Evolutionary conservation across 2,113 vertebrate genomes (phyloP), one percentile per base, ranked within the genome.

Genomic region (Hippocampus barbouri): DNA sequence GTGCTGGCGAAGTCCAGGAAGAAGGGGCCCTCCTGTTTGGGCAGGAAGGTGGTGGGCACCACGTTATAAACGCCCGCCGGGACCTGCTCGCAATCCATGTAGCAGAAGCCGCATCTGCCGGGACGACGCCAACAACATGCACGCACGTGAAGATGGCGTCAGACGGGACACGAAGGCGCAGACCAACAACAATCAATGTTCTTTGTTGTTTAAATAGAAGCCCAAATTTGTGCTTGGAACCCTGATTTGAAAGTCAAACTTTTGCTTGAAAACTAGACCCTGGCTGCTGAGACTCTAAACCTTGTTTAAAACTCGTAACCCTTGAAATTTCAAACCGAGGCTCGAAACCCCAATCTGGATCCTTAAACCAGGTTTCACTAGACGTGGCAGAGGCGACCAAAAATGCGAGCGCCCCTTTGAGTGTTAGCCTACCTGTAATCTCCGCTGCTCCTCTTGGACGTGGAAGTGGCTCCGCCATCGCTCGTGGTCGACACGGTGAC

Each of bases 21-120:
- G 86, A 99, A 99, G 20, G 96, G 97, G 40, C 97, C 97, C 83
- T 99, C 97, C 88, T 98, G 97, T 83, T 95, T 95, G 81, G 97
- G 95, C 74, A 99, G 89, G 87, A 98, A 99, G 66, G 97, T 99
- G 86, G 95, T 97, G 69, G 97, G 96, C 76, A 94, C 94, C 80
- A 99, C 89, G 78, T 99, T 99, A 84, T 97, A 99, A 86, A 98
- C 87, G 21, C 97, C 97, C 56, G 94, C 92, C 18, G 95, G 89
- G 68, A 94, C 57, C 30, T 89, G 91, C 23, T 98, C 96, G 64
- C 89, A 64, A 87, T 98, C 97, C 92, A 97, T 89, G 87, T 96
- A 98, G 90, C 96, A 97, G 91, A 98, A 99, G 49, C 97, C 97
- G 88, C 96, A 98, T 86, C 97, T 99, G 30, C 1, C 51, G 21